Evolutionary conservation across 2,797 vertebrate genomes (phyloP), one percentile per base, ranked within the genome.

Genomic region (Pygocentrus nattereri): DNA sequence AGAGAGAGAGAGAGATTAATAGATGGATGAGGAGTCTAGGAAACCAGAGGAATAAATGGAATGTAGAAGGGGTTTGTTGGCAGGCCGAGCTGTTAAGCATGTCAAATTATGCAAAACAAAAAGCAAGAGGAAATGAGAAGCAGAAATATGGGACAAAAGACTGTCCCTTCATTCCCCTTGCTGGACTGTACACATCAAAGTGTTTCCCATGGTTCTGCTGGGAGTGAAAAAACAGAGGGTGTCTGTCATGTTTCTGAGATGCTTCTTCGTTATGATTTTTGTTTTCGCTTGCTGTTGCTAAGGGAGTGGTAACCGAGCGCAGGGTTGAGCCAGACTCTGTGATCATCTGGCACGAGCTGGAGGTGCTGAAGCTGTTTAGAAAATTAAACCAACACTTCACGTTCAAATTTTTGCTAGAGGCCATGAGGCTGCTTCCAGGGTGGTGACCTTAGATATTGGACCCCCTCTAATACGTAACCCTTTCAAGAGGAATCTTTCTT

Each of bases 231-330:
- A 82, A 77, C 70, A 75, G 58, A 77, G 34, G 19, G 23, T 19
- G 3, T 50, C 8, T 44, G 38, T 82, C 61, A 76, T 71, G 75
- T 79, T 75, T 85, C 82, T 44, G 83, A 74, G 72, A 62, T 88
- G 88, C 89, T 87, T 89, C 88, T 88, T 52, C 70, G 61, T 78
- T 38, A 78, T 78, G 82, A 84, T 87, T 91, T 91, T 86, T 89
- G 72, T 91, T 85, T 93, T 92, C 92, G 86, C 89, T 89, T 90
- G 82, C 72, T 30, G 91, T 93, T 85, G 88, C 91, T 90, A 92
- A 89, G 90, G 89, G 82, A 89, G 85, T 88, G 0, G 85, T 47
- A 81, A 84, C 87, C 64, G 52, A 87, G 88, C 83, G 85, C 83
- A 84, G 86, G 86, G 80, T 85, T 88, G 62, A 74, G 59, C 75